Base-by-base conservation (phyloP, 2,113 vertebrate genomes). In the Poeciliopsis turrubarensis region DNA sequence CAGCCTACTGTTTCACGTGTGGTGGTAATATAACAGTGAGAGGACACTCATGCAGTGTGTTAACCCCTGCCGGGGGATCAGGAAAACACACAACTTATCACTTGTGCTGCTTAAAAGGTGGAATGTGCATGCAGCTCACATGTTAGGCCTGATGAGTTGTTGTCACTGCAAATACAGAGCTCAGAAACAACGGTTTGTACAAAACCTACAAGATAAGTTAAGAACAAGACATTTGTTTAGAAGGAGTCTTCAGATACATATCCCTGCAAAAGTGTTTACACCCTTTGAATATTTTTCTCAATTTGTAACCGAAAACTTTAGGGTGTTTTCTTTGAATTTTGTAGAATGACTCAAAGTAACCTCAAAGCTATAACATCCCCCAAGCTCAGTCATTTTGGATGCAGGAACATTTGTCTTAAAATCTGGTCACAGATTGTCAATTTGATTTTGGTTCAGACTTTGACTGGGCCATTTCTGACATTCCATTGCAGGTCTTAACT, bases 61-160 rank as follows among this genome's bases (percentile, higher is more conserved):
- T 79, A 54, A 72, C 30, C 75, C 44, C 67, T 37, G 31, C 47
- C 6, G 29, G 64, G 68, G 44, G 68, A 60, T 73, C 67, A 65
- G 61, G 2, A 71, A 83, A 86, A 82, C 73, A 80, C 34, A 15
- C 44, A 34, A 79, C 81, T 77, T 63, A 68, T 83, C 79, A 84
- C 80, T 47, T 34, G 15, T 9, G 60, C 39, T 61, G 51, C 63
- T 62, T 47, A 70, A 83, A 57, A 70, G 65, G 29, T 54, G 37
- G 11, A 31, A 72, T 67, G 57, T 47, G 63, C 34, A 47, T 66
- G 39, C 22, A 15, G 25, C 47, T 70, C 32, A 54, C 57, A 29
- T 29, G 31, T 37, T 5, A 57, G 41, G 14, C 47, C 54, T 9
- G 8, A n/a, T 41, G 30, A 61, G 54, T 68, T 66, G 47, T 25